A percentile compares a stretch with the other conserved stretches of the same genome.
Evolutionary conservation across 2,113 vertebrate genomes (phyloP).

Genomic region (Erythrocebus patas): DNA sequence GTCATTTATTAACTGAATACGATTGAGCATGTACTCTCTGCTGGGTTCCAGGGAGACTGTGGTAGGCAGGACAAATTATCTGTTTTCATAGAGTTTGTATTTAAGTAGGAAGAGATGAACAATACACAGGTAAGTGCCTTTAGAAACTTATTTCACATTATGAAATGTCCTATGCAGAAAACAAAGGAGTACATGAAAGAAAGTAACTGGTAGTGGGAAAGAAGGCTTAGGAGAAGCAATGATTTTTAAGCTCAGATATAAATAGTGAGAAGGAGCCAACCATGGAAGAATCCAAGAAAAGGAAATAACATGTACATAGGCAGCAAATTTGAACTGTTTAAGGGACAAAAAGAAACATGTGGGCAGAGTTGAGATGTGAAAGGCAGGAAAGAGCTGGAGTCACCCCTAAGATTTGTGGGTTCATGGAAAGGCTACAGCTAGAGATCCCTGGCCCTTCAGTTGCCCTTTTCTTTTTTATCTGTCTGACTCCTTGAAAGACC

Average conservation of each 20-base stretch:
- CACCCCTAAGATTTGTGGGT: background rate
- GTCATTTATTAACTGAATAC: background rate
- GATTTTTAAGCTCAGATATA: background rate
- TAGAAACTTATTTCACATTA: background rate
- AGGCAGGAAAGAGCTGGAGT: background rate
- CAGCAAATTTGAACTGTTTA: background rate
- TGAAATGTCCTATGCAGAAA: background rate
- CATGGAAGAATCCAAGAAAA: background rate
- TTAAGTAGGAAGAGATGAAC: background rate
- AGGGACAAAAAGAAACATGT: background rate
- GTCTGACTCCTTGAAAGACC: background rate
- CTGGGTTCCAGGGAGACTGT: background rate
- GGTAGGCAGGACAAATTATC: background rate
- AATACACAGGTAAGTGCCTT: background rate
- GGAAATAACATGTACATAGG: background rate
- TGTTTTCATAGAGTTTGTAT: background rate
- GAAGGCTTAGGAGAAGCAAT: background rate
- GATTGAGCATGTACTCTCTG: background rate
- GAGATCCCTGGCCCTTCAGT: accelerated
- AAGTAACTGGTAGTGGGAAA: background rate
- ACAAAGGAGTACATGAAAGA: background rate
- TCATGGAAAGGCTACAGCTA: background rate
- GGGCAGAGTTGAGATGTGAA: background rate
- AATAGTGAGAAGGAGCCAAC: background rate
- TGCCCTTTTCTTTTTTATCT: background rate